Evolutionary conservation across 2,888 invertebrate species (phyloP).

Genomic region (Eretmocerus hayati): DNA sequence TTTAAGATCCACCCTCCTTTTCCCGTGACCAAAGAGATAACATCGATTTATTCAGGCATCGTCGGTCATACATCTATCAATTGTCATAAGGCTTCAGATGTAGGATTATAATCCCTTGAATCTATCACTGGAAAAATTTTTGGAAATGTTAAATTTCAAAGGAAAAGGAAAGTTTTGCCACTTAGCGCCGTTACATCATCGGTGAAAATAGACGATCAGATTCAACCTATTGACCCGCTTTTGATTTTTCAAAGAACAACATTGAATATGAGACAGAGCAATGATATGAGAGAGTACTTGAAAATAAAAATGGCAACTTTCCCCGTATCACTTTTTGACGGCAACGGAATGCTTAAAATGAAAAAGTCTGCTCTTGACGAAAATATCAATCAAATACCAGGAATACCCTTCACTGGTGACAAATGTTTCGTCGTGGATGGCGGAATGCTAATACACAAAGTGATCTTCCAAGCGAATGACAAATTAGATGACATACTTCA

Average conservation of each 20-base stretch:
- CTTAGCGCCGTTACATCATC: background rate
- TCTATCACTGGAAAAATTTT: background rate
- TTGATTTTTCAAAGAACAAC: constrained; percentile 35
- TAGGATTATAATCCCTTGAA: constrained; percentile 22
- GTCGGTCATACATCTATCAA: constrained; percentile 25
- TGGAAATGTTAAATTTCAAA: background rate
- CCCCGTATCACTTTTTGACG: constrained; percentile 14
- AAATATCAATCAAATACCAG: constrained; percentile 12
- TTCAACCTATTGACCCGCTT: background rate
- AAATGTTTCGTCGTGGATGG: constrained; percentile 29
- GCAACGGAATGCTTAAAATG: constrained; percentile 19
- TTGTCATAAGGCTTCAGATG: constrained; percentile 30
- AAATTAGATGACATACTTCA: constrained; percentile 19
- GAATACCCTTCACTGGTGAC: no score
- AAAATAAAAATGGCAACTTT: constrained; percentile 22
- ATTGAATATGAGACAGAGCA: constrained; percentile 24
- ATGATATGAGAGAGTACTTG: constrained; percentile 29
- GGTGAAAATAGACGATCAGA: background rate
- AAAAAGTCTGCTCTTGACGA: constrained; percentile 23
- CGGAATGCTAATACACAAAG: constrained; percentile 34
- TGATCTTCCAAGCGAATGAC: constrained; percentile 33
- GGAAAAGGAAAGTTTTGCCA: background rate
- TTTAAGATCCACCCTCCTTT: constrained; percentile 36
- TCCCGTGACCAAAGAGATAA: constrained; percentile 20
- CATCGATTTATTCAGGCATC: constrained; percentile 26